Base-by-base conservation (phyloP, 2,888 invertebrate species). In the Beris chalybata region DNA sequence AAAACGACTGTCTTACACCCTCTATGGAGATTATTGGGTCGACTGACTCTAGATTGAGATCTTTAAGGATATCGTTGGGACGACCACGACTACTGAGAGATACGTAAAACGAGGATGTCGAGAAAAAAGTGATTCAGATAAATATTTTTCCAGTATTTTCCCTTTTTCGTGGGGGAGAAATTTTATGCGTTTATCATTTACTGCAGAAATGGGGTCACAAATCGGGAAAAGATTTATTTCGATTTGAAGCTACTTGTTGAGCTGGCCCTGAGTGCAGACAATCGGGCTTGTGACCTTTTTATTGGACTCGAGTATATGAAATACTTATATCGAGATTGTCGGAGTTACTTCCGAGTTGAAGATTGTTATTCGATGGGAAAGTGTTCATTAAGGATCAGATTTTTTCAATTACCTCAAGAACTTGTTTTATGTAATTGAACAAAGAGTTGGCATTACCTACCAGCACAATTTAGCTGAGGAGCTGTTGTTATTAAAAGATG, bases 1-100 rank as follows among this genome's bases (percentile, higher is more conserved):
- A 67, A 69, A 67, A 65, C 67, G 67, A 57, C 65, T 69, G 67
- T 69, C 67, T 65, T 69, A 67, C 67, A 66, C 61, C 55, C 59
- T 61, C 54, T 22, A 53, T 54, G 45, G 32, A 65, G 61, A 61
- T 61, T 61, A 61, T 45, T 15, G 61, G 38, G 61, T 61, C 30
- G 53, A 30, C 30, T 53, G 22, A 52, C 5, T 38, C 38, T 38
- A 38, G 9, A 38, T 38, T 22, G 22, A 22, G 22, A 9, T 9
- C 38, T 38, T 38, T 9, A 1, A 38, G 38, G 38, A 38, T 38
- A 38, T 38, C 38, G 5, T 9, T 9, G 22, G 22, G 22, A 22
- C 22, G 22, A 38, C 9, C 7, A 32, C 7, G 38, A 38, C 7
- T 38, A 38, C 38, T 9, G 38, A 38, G 9, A 38, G 38, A 38